These are phyloP conservation scores for Holacanthus passer DNA, from an alignment of 2,113 vertebrate species.

Conservation along the genomic window DNA sequence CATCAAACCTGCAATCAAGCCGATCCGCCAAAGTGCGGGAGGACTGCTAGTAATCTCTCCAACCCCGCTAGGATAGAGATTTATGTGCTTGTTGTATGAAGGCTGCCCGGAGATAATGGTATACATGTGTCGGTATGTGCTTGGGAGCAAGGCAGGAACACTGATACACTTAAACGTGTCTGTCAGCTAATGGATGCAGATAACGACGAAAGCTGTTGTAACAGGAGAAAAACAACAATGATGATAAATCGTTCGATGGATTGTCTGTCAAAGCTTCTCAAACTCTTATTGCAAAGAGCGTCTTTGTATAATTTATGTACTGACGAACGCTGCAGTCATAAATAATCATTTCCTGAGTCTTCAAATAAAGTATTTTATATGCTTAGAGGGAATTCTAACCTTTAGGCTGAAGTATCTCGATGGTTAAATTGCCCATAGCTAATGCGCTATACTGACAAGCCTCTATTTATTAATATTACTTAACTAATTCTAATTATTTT, in stretches of 20 bases:
- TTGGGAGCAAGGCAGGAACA: constrained; percentile 21
- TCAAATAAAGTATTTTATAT: constrained; percentile 36
- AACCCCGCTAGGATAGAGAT: constrained; percentile 46
- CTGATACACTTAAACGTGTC: constrained; percentile 39
- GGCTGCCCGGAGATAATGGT: constrained; percentile 42
- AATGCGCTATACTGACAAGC: not conserved
- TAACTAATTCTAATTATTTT: not conserved
- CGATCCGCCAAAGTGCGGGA: not conserved
- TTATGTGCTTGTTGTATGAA: constrained; percentile 34
- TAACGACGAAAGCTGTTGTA: constrained; percentile 39
- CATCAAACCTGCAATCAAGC: constrained; percentile 36
- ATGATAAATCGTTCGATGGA: constrained; percentile 52
- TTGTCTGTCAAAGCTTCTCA: constrained; percentile 59
- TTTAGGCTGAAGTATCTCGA: constrained; percentile 33
- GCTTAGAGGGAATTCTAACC: constrained; percentile 3
- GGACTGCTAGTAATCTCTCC: constrained; percentile 38
- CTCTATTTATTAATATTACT: not conserved
- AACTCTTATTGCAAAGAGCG: constrained; percentile 46
- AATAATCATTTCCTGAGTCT: constrained; percentile 38
- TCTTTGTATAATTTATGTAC: constrained; percentile 61
- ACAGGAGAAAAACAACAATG: constrained; percentile 21
- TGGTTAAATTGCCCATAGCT: constrained; percentile 27
- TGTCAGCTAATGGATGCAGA: constrained; percentile 48
- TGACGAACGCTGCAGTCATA: constrained; percentile 54
- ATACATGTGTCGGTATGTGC: constrained; percentile 39